Evolutionary conservation across 2,888 invertebrate species (phyloP).

Genomic region (Conistra vaccinii): DNA sequence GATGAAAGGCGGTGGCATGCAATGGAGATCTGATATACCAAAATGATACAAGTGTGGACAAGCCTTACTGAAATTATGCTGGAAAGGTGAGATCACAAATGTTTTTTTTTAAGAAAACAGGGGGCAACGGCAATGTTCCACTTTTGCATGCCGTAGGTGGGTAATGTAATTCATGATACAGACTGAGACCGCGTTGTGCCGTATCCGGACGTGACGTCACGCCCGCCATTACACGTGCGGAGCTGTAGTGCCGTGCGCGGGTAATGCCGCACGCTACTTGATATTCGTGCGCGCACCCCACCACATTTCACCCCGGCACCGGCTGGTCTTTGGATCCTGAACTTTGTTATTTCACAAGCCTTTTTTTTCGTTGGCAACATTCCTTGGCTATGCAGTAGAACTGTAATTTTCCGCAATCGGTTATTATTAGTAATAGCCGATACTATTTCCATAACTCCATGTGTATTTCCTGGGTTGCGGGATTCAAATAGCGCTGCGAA

Average conservation of each 20-base stretch:
- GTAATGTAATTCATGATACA: conserved; percentile 78
- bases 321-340: conserved; percentile 82
- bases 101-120: conserved; percentile 55
- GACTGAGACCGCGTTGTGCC: conserved; percentile 70
- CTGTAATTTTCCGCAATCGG: conserved; percentile 64
- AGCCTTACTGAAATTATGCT: conserved; percentile 4
- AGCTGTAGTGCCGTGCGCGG: conserved; percentile 62
- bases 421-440: conserved; percentile 42
- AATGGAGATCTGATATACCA: not conserved
- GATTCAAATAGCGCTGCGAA: conserved; percentile 13
- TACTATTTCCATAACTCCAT: conserved; percentile 23
- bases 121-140: conserved; percentile 59
- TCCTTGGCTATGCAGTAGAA: conserved; percentile 70
- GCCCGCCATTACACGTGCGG: conserved; percentile 79
- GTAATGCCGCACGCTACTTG: conserved; percentile 78
- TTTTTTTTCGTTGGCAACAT: conserved; percentile 73
- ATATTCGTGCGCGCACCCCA: conserved; percentile 80
- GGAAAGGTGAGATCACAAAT: conserved; percentile 2
- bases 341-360: conserved; percentile 84
- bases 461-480: conserved; percentile 4
- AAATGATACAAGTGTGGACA: not conserved
- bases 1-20: not conserved
- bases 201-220: conserved; percentile 82
- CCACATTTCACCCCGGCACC: conserved; percentile 85
- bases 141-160: conserved; percentile 70